Conservation (phyloP, 2,113 vertebrate genomes). For the Phylloscopus whistleri region DNA sequence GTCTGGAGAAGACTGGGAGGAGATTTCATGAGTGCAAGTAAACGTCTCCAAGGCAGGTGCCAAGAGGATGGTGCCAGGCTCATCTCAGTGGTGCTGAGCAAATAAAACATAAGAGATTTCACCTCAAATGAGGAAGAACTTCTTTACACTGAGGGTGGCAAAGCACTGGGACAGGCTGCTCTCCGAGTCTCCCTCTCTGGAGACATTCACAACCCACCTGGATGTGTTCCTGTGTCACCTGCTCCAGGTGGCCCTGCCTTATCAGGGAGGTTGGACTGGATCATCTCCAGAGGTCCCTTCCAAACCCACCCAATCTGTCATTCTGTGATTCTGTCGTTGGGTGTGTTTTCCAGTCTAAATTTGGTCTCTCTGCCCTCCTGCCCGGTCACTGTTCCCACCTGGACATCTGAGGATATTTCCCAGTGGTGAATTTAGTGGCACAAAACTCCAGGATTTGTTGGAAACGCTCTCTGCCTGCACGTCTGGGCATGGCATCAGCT, state of each 20-base stretch:
- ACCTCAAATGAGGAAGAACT: background rate
- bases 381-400: no score
- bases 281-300: background rate
- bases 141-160: background rate
- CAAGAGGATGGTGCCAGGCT: background rate
- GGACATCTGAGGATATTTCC: background rate
- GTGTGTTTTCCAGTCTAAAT: background rate
- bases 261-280: background rate
- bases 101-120: background rate
- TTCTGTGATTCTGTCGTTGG: background rate
- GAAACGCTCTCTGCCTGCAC: accelerated
- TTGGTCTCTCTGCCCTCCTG: background rate
- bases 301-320: background rate
- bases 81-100: background rate
- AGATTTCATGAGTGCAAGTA: background rate
- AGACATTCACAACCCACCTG: background rate
- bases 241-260: background rate
- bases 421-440: background rate
- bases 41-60: background rate
- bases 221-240: background rate
- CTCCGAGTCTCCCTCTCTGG: background rate
- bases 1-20: background rate
- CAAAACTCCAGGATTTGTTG: accelerated
- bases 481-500: accelerated
- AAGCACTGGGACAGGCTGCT: background rate